Evolutionary conservation across 2,113 vertebrate species (phyloP), one percentile per base, ranked within the genome.

Genomic region (Bathybates hornii): DNA sequence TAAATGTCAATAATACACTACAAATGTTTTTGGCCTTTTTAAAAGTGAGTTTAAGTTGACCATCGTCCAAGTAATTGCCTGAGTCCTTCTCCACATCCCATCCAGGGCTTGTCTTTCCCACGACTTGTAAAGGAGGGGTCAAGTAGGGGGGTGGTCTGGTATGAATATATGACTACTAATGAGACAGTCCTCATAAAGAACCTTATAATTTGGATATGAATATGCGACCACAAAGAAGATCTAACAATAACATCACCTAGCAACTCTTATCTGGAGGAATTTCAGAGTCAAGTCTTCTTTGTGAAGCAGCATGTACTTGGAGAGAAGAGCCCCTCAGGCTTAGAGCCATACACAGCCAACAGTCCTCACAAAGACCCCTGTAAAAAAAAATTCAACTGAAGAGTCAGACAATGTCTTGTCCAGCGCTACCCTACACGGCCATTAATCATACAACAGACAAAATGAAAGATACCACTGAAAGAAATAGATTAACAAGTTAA

Each of bases 161-260:
- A 96, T 96, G 96, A 97, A 97, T 97, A 96, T 94, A 96, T 95
- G 94, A 95, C 95, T 96, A 94, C 96, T 96, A 96, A 97, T 96
- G 95, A 96, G 96, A 91, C 78, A 16, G 59, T 89, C 86, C 91
- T 94, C 87, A 95, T 94, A 94, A 93, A 95, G 93, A 95, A 93
- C 85, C 81, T 93, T 89, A 90, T 90, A 91, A 92, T 95, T 94
- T 94, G 92, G 91, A 92, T 96, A 97, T 96, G 95, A 96, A 96
- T 97, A 96, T 97, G 95, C 88, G 91, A 91, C 94, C 83, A 87
- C 92, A 95, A 96, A 91, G 93, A 93, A 57, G 86, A 84, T 76
- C 85, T 84, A 91, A 97, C 95, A 97, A 97, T 92, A 86, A 95
- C 86, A 92, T 96, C 90, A 86, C 96, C 95, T 94, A 95, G 96